phyloP scores from a whole-genome alignment of 2,888 invertebrate genomes.

The Agonum fuliginosum region DNA sequence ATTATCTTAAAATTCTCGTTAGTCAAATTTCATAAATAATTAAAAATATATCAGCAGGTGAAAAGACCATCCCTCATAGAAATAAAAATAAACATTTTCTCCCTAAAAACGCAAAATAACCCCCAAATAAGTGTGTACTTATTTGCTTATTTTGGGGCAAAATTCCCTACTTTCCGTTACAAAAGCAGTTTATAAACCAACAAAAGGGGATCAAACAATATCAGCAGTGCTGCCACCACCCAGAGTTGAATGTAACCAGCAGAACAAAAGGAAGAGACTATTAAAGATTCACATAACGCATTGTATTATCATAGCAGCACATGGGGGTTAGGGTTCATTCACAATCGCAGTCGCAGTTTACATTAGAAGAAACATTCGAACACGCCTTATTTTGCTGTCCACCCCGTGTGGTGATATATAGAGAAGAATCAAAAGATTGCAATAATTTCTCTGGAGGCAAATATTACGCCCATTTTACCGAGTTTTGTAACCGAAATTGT shows the following conservation, averaged over 20 bases:
- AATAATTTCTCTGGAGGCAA: neutral
- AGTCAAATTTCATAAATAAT: no score
- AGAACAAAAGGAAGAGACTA: neutral
- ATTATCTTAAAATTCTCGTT: no score
- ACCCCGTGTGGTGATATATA: neutral
- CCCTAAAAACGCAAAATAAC: neutral
- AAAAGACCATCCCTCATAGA: neutral
- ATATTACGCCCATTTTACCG: neutral
- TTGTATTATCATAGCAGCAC: neutral
- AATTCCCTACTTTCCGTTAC: slow-evolving; percentile 16
- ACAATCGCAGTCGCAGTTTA: slow-evolving; percentile 10
- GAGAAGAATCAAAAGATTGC: neutral
- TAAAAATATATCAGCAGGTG: no score
- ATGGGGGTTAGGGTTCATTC: neutral
- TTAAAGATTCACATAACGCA: neutral
- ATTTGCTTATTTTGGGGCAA: no score
- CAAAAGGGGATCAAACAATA: slow-evolving; percentile 19
- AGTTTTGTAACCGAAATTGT: neutral
- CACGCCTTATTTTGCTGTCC: slow-evolving; percentile 4
- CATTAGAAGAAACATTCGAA: neutral
- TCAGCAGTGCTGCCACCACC: neutral
- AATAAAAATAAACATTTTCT: neutral
- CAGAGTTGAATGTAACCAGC: neutral
- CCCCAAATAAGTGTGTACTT: neutral
- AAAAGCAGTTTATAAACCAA: slow-evolving; percentile 11